Evolutionary conservation across 2,888 invertebrate genomes (phyloP).

Genomic region (Apoda limacodes): DNA sequence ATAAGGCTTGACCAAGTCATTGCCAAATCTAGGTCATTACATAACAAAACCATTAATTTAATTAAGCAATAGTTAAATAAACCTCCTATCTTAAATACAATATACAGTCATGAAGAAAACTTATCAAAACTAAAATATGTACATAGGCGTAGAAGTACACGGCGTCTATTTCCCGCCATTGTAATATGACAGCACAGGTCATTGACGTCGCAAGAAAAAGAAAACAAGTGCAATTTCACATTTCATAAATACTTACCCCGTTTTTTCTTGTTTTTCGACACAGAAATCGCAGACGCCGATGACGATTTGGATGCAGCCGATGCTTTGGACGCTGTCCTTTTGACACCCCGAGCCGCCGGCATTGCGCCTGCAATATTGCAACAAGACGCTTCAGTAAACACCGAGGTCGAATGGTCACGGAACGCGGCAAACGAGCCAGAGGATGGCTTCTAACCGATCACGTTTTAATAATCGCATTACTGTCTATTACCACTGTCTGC

Average conservation of each 20-base stretch:
- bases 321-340: conserved; percentile 60
- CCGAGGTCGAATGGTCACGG: conserved; percentile 28
- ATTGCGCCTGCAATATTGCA: conserved; percentile 63
- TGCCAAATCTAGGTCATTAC: too few relatives aligned
- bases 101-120: conserved; percentile 13
- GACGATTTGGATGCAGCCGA: conserved; percentile 40
- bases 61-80: too few relatives aligned
- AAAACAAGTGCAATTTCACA: conserved; percentile 51
- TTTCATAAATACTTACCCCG: conserved; percentile 44
- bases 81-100: too few relatives aligned
- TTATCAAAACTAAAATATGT: conserved; percentile 18
- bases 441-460: conserved; percentile 43
- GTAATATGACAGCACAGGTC: conserved; percentile 55
- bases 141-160: conserved; percentile 25
- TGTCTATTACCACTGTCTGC: conserved; percentile 38
- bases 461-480: conserved; percentile 57
- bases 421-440: conserved; percentile 48
- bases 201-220: conserved; percentile 60
- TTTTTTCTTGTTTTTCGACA: conserved; percentile 65
- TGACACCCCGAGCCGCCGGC: conserved; percentile 65
- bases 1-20: too few relatives aligned
- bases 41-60: too few relatives aligned
- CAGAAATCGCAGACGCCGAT: too few relatives aligned
- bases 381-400: conserved; percentile 60
- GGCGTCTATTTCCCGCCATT: conserved; percentile 62